phyloP scores from a whole-genome alignment of 1,140 invertebrate species.

The Choristoneura fumiferana region DNA sequence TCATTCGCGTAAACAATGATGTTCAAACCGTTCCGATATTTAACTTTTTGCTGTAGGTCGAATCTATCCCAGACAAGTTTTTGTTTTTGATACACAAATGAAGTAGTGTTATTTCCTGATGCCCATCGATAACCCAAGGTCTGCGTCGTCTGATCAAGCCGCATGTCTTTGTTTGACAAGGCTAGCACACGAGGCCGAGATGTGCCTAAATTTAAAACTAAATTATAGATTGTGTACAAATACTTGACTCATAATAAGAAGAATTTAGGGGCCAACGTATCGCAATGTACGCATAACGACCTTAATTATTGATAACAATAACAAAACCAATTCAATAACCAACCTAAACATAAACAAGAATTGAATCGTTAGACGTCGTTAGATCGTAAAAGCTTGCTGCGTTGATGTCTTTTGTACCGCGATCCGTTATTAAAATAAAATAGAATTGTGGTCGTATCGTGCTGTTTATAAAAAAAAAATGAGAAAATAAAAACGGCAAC shows the following conservation, averaged over 20 bases:
- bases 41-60: no score
- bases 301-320: background rate
- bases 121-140: conserved; percentile 60
- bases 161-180: conserved; percentile 56
- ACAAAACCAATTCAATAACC: conserved; percentile 25
- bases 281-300: background rate
- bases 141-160: conserved; percentile 31
- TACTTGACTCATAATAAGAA: conserved; percentile 14
- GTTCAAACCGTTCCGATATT: no score
- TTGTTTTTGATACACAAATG: background rate
- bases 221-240: conserved; percentile 11
- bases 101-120: conserved; percentile 51
- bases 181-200: conserved; percentile 39
- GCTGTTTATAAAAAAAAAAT: conserved; percentile 2
- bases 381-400: conserved; percentile 18
- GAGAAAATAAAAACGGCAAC: background rate
- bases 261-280: conserved; percentile 14
- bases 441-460: background rate
- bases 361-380: background rate
- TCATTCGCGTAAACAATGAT: no score
- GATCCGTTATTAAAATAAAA: conserved; percentile 12
- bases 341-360: background rate
- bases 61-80: no score
- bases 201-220: conserved; percentile 16
- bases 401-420: conserved; percentile 48